A percentile compares a stretch with the other conserved stretches of the same genome.
phyloP scores from a whole-genome alignment of 2,113 vertebrate species.

The Tragelaphus buxtoni region DNA sequence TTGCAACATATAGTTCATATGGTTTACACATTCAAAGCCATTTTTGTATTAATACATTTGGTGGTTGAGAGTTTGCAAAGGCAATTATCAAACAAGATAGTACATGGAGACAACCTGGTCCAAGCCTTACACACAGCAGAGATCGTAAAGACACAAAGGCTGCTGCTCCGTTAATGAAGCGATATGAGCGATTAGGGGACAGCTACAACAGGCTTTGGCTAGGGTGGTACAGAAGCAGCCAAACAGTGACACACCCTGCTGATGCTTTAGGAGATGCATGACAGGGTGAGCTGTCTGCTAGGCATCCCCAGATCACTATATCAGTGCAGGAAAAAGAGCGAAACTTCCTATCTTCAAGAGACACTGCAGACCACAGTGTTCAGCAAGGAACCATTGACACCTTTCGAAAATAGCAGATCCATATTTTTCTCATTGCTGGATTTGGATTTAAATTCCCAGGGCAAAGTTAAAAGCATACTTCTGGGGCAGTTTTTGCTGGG shows the following conservation, averaged over 20 bases:
- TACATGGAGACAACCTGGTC: no score
- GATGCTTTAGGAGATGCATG: neutral
- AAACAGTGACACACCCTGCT: rapidly evolving
- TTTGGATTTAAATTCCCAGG: no score
- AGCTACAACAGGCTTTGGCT: no score
- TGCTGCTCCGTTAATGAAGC: neutral
- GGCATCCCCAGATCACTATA: neutral
- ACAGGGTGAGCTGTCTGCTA: rapidly evolving
- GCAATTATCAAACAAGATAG: neutral
- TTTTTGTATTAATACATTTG: neutral
- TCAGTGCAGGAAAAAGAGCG: neutral
- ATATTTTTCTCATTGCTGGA: neutral
- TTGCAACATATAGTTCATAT: neutral
- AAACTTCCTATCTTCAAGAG: rapidly evolving
- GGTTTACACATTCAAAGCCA: neutral
- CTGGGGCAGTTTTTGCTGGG: neutral
- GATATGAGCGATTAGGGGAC: neutral
- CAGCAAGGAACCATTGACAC: neutral
- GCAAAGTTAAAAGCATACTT: neutral
- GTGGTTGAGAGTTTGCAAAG: neutral
- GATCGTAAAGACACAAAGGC: neutral
- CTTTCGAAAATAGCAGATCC: neutral
- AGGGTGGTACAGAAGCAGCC: neutral
- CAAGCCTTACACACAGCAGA: neutral
- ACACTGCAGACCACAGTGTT: neutral